phyloP scores from a whole-genome alignment of 1,140 invertebrate species.

The Leptestheria dahalacensis region DNA sequence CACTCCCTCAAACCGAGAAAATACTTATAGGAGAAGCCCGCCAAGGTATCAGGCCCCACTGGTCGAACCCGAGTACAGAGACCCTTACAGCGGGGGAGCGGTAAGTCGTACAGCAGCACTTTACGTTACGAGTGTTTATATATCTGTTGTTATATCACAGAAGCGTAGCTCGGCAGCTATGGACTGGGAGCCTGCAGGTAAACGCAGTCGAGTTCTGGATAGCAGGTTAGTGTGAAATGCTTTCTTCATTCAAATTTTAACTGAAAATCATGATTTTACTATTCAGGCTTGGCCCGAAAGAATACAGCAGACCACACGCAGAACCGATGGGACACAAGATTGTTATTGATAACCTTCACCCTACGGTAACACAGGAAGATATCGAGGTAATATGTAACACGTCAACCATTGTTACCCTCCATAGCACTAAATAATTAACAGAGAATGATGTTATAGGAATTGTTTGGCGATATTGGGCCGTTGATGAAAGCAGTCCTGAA shows the following conservation, averaged over 20 bases:
- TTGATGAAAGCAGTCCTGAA: constrained; percentile 65
- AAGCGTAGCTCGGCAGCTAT: constrained; percentile 3
- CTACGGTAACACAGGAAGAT: constrained; percentile 70
- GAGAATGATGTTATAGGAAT: constrained; percentile 42
- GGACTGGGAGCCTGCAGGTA: constrained; percentile 1
- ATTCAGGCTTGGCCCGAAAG: not conserved
- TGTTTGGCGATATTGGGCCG: constrained; percentile 82
- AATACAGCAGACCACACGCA: not conserved
- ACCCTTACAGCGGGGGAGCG: not conserved
- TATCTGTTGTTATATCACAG: too few relatives aligned
- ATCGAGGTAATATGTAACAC: constrained; percentile 70
- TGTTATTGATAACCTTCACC: constrained; percentile 65
- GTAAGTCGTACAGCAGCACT: too few relatives aligned
- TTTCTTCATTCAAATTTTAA: too few relatives aligned
- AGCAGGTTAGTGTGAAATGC: not conserved
- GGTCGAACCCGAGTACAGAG: not conserved
- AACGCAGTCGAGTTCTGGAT: not conserved
- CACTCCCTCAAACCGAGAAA: not conserved
- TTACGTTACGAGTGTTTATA: too few relatives aligned
- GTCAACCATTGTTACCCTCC: too few relatives aligned
- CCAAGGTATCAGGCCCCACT: not conserved
- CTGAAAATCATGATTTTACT: too few relatives aligned
- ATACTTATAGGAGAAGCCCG: not conserved
- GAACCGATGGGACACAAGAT: constrained; percentile 28
- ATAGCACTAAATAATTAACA: too few relatives aligned